Base-by-base conservation (phyloP, 1,140 invertebrate genomes). In the Lepidurus apus region DNA sequence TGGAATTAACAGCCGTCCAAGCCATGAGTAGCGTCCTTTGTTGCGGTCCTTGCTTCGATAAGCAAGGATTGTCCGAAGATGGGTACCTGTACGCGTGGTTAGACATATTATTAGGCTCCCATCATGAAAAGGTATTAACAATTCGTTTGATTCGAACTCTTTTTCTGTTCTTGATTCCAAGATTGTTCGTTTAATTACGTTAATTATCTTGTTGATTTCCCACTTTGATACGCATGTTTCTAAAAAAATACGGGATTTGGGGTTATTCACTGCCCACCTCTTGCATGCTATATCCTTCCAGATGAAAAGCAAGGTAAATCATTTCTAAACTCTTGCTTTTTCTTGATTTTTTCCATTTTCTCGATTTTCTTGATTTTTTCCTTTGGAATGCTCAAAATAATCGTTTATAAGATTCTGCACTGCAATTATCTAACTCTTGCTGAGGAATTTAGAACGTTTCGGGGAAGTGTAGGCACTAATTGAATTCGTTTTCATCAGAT, bases 1-100 rank as follows among this genome's bases (percentile, higher is more conserved):
- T 91, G 47, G 91, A 93, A 82, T 85, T 91, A 81, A 87, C 89
- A 10, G 88, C 91, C 26, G 85, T 91, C 1, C 91, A 95, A 87
- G 96, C 97, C 7, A 97, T 98, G 93, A 95, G 94, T 80, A 92
- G 95, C 43, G 87, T 99, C 2, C 88, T 98, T 0, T 98, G 95
- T 83, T 98, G 96, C 86, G 98, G 98, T 0, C 92, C 95, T 1
- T 94, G 95, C 82, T 98, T 98, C 85, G 94, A 97, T 83, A 88
- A 91, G 0, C 88, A 90, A 76, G 91, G 91, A 45, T 90, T 95
- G 0, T 93, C 95, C 82, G 97, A 99, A 84, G 96, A 97, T 80
- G 91, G 92, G 0, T 86, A 88, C 80, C 90, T 98, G 45, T 99
- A 98, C 85, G 89, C 92, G 74, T 99, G 97, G 96, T 86, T 99